Evolutionary conservation across 2,797 vertebrate genomes (phyloP).

Genomic region (Acanthornis magna): DNA sequence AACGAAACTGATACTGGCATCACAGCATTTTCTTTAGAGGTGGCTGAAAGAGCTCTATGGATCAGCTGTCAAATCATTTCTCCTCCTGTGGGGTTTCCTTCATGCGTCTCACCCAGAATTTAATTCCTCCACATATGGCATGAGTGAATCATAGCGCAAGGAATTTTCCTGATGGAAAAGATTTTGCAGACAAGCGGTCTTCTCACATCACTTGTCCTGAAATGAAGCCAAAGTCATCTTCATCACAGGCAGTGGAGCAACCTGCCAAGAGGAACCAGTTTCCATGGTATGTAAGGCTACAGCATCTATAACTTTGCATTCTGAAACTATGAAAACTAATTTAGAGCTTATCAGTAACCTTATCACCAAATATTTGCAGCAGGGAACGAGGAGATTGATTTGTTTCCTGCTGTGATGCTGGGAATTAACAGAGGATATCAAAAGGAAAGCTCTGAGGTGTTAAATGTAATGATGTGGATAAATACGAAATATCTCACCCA

Average conservation of each 20-base stretch:
- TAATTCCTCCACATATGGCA: neutral
- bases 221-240: slow-evolving; percentile 7
- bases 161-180: neutral
- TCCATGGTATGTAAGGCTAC: neutral
- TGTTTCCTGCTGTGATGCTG: slow-evolving; percentile 9
- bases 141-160: neutral
- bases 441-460: neutral
- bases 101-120: neutral
- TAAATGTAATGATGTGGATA: neutral
- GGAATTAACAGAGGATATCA: slow-evolving; percentile 26
- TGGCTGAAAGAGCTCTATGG: slow-evolving; percentile 7
- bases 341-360: neutral
- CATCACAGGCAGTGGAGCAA: neutral
- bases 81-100: slow-evolving; percentile 43
- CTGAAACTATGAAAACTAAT: neutral
- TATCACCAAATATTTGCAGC: slow-evolving; percentile 17
- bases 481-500: neutral
- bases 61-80: slow-evolving; percentile 27
- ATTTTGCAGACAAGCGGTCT: neutral
- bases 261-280: neutral
- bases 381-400: neutral
- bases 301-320: neutral
- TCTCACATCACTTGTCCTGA: neutral
- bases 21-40: slow-evolving; percentile 34
- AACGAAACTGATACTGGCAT: slow-evolving; percentile 25